Evolutionary conservation across 2,113 vertebrate genomes (phyloP).

Genomic region (Apteryx owenii): DNA sequence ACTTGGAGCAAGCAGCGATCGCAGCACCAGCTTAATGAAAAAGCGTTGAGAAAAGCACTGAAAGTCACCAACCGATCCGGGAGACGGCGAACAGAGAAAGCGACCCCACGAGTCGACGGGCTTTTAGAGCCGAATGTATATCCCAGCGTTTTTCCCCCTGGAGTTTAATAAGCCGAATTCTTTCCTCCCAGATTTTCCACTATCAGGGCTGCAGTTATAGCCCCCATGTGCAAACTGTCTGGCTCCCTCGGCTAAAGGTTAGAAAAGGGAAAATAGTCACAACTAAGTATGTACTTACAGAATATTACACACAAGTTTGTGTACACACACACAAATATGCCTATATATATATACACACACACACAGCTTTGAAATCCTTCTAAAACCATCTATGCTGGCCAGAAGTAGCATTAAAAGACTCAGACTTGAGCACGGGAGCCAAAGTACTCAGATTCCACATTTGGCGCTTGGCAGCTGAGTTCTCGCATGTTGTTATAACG

Average conservation of each 20-base stretch:
- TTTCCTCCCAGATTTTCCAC: conserved; percentile 55
- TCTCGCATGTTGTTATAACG: not conserved
- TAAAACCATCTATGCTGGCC: not conserved
- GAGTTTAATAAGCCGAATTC: conserved; percentile 21
- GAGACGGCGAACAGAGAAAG: not conserved
- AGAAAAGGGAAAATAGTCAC: not conserved
- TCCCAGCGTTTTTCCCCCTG: not conserved
- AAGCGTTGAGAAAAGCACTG: not conserved
- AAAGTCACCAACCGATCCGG: not conserved
- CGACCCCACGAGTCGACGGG: not conserved
- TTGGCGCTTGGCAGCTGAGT: not conserved
- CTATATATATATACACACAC: not conserved
- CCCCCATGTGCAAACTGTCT: not conserved
- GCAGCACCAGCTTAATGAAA: not conserved
- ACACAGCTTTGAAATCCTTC: not conserved
- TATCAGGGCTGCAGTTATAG: not conserved
- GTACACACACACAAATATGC: not conserved
- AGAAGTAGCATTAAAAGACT: not conserved
- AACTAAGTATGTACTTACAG: not conserved
- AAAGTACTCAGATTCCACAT: conserved; percentile 19
- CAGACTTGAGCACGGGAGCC: not conserved
- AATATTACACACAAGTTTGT: not conserved
- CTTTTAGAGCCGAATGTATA: not conserved
- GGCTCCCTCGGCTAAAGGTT: not conserved
- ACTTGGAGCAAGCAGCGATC: not conserved